Conservation (phyloP, 2,797 vertebrate species). For the Potorous gilbertii region DNA sequence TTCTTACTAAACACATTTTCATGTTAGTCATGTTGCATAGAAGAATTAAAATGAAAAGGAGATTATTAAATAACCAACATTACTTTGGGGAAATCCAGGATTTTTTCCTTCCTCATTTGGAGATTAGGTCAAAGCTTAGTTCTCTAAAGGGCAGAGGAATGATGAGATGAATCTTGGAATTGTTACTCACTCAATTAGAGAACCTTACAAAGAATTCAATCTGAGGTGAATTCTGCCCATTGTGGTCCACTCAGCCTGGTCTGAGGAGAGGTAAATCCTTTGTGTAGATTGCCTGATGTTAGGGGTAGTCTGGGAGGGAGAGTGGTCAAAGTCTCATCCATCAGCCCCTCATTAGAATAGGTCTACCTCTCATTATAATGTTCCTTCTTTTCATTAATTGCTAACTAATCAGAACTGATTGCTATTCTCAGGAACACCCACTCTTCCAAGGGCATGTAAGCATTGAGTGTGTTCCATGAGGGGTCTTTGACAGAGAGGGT, state of each 20-base stretch:
- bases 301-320: neutral
- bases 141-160: neutral
- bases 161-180: neutral
- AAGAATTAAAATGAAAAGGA: too few species aligned
- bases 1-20: too few species aligned
- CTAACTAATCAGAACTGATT: neutral
- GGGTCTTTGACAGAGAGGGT: neutral
- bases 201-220: neutral
- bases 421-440: neutral
- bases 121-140: neutral
- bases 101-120: neutral
- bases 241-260: neutral
- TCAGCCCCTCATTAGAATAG: neutral
- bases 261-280: neutral
- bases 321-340: neutral
- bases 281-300: neutral
- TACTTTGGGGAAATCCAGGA: neutral
- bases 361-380: neutral
- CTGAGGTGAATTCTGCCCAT: neutral
- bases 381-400: neutral
- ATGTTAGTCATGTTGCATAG: too few species aligned
- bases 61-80: neutral
- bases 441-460: neutral
- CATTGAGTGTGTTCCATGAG: neutral
- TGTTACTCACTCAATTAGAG: neutral